Base-by-base conservation (phyloP, 2,113 vertebrate species). In the Marmota monax region DNA sequence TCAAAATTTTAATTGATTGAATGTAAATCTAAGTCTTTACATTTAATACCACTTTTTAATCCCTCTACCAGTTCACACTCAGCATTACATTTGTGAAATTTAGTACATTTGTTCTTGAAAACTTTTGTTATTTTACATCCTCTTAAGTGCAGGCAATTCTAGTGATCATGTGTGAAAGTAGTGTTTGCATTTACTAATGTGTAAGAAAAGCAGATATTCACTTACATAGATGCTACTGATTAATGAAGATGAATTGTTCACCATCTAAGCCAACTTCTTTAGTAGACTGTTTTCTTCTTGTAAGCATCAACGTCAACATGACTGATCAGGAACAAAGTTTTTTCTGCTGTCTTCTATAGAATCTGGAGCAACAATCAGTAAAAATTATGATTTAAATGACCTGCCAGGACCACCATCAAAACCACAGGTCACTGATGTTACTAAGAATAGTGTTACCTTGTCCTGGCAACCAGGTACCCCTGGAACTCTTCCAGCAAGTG, bases 401-500 rank as follows among this genome's bases (percentile, higher is more conserved):
- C 99, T 99, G 32, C 99, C 99, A 70, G 99, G 99, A 45, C 99
- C 99, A 34, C 99, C 99, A 27, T 99, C 99, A 96, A 99, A 99
- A 97, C 99, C 99, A 92, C 99, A 99, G 98, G 99, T 99, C 98
- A 99, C 99, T 3, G 99, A 99, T 84, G 99, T 99, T 97, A 99
- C 99, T 87, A 99, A 99, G 98, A 99, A 99, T 98, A 99, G 99
- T 63, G 99, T 99, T 96, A 99, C 99, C 3, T 98, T 99, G 96
- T 99, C 99, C 96, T 99, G 99, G 99, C 99, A 99, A 69, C 98
- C 99, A 69, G 99, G 99, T 67, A 98, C 98, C 65, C 98, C 98
- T 67, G 99, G 99, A 97, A 98, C 98, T 20, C 99, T 99, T 23
- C 99, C 99, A 39, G 98, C 99, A 92, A 99, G 98, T 65, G 99